Conservation (phyloP, 2,113 vertebrate species). For the Syrmaticus mikado region DNA sequence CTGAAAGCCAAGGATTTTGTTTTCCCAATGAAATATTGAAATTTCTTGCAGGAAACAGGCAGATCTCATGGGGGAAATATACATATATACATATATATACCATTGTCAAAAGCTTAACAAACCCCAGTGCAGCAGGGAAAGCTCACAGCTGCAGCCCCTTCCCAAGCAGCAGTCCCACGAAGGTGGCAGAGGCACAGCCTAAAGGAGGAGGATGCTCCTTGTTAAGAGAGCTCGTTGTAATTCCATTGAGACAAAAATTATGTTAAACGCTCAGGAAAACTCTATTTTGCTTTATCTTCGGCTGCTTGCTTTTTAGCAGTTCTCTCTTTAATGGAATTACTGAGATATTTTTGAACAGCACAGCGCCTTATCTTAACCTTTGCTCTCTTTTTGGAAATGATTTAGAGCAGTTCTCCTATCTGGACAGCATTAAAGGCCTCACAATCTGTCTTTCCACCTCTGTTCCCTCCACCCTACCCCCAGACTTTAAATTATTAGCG, state of each 20-base stretch:
- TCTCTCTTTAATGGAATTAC: slow-evolving; percentile 36
- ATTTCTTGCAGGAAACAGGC: not conserved
- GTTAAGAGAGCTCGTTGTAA: not conserved
- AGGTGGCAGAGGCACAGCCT: not conserved
- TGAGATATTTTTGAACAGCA: slow-evolving; percentile 14
- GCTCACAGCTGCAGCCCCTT: not conserved
- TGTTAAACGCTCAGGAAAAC: slow-evolving; percentile 37
- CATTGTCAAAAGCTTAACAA: not conserved
- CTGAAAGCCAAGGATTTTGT: not conserved
- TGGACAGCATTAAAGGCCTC: slow-evolving; percentile 37
- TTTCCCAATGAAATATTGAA: not conserved
- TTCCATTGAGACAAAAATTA: slow-evolving; percentile 35
- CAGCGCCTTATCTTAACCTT: slow-evolving; percentile 41
- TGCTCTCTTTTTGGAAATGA: slow-evolving; percentile 43
- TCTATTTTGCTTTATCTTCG: slow-evolving; percentile 30
- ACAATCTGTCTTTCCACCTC: not conserved
- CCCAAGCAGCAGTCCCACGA: not conserved
- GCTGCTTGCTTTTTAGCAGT: not conserved
- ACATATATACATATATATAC: not conserved
- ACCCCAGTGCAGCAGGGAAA: not conserved
- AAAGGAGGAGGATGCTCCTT: not conserved
- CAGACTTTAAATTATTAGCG: not conserved
- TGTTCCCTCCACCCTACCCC: not conserved
- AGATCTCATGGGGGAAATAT: not conserved
- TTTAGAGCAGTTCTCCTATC: slow-evolving; percentile 43